A percentile compares a stretch with the other conserved stretches of the same genome.
These are phyloP conservation scores for Choristoneura rosaceana DNA, from an alignment of 2,888 invertebrate genomes.

Conservation along the genomic window DNA sequence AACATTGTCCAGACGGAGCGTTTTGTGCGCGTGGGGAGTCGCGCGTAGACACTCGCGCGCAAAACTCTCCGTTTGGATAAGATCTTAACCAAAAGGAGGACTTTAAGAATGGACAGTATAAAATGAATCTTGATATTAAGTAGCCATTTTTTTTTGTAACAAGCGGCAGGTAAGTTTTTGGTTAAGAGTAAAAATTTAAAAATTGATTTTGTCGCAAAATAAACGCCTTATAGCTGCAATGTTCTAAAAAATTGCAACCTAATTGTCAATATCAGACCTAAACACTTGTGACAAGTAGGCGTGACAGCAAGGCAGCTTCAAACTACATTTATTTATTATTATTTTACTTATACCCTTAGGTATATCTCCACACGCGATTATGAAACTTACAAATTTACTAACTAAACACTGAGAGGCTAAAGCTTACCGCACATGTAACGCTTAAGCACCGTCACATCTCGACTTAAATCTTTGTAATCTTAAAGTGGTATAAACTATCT, in stretches of 20 bases:
- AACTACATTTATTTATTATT: slow-evolving; percentile 18
- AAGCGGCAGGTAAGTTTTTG: neutral
- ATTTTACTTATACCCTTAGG: slow-evolving; percentile 62
- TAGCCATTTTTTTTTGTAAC: neutral
- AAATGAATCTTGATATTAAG: neutral
- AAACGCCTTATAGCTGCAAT: neutral
- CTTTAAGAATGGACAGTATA: neutral
- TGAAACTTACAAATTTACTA: slow-evolving; percentile 41
- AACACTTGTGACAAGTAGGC: slow-evolving; percentile 21
- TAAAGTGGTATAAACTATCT: no score
- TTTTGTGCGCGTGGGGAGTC: no score
- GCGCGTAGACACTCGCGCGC: no score
- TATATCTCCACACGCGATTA: slow-evolving; percentile 51
- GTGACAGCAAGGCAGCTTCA: slow-evolving; percentile 13
- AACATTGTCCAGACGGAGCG: no score
- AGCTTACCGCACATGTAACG: neutral
- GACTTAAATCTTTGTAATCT: no score
- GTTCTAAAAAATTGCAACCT: neutral
- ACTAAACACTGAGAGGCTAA: slow-evolving; percentile 29
- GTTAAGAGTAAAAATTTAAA: neutral
- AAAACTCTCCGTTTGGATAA: no score
- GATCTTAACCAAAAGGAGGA: no score
- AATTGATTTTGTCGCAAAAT: neutral
- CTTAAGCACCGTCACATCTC: neutral
- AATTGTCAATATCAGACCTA: slow-evolving; percentile 8